Base-by-base conservation (phyloP, 2,888 invertebrate genomes). In the Chrysolina haemoptera region DNA sequence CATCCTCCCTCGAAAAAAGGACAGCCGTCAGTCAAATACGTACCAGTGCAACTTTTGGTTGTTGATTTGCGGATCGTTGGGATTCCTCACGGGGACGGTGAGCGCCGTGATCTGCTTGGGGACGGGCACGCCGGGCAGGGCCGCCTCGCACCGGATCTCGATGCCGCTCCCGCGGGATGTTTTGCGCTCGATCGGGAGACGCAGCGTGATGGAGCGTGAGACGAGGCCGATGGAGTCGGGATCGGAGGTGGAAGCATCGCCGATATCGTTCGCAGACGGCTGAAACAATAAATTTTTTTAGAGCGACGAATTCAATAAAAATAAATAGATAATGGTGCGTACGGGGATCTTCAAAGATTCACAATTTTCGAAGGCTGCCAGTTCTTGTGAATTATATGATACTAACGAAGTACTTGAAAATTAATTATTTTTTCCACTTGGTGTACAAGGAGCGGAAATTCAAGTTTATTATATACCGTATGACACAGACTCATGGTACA, bases 131-230 rank as follows among this genome's bases (percentile, higher is more conserved):
- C 85, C 85, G 35, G 86, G 86, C 71, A 86, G 82, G 27, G 83
- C 82, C 53, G 86, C 83, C 68, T 84, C 83, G 82, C 87, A 87
- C 55, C 83, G 81, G 20, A 87, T 78, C 76, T 86, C 85, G 53
- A 87, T 78, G 41, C 79, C 80, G 76, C 83, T 79, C 69, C 79
- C 81, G 12, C 79, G 83, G 71, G 84, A 81, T 71, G 82, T 81
- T 76, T 83, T 84, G 64, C 81, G 82, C 66, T 85, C 86, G 55
- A 83, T 82, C 41, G 77, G 78, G 72, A 85, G 81, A 27, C 82
- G 81, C 48, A 86, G 72, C 48, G 83, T 80, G 66, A 85, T 77
- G 16, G 84, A 83, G 59, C 85, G 82, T 8, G 83, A 80, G 46
- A 84, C 81, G 68, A 86, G 77, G n/a, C 85, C 85, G 18, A 74